Evolutionary conservation across 2,888 invertebrate genomes (phyloP).

Genomic region (Eilema depressum): DNA sequence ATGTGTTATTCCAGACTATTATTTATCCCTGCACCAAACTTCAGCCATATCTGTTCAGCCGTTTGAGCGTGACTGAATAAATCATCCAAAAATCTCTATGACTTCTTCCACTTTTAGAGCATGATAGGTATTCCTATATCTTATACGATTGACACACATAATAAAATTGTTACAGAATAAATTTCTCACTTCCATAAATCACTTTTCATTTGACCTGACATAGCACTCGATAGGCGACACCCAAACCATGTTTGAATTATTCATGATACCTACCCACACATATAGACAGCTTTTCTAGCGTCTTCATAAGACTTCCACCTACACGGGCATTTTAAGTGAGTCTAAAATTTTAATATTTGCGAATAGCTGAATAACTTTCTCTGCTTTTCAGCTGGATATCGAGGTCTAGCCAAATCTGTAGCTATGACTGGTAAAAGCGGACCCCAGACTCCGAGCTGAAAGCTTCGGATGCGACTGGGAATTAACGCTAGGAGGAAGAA

Average conservation of each 20-base stretch:
- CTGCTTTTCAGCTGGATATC: too few relatives aligned
- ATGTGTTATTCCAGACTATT: too few relatives aligned
- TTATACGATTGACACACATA: background rate
- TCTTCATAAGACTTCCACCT: conserved; percentile 28
- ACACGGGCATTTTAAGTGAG: background rate
- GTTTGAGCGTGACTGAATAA: background rate
- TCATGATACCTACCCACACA: conserved; percentile 52
- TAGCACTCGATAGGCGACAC: conserved; percentile 63
- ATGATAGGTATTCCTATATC: background rate
- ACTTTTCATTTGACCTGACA: conserved; percentile 54
- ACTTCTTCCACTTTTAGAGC: too few relatives aligned
- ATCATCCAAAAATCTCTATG: background rate
- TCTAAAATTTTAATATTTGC: background rate
- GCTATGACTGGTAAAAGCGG: too few relatives aligned
- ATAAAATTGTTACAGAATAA: conserved; percentile 8
- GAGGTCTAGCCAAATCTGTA: too few relatives aligned
- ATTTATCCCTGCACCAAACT: too few relatives aligned
- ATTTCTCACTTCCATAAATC: conserved; percentile 52
- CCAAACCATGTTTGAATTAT: conserved; percentile 63
- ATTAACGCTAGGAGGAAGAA: too few relatives aligned
- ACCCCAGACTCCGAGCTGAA: too few relatives aligned
- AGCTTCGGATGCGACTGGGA: too few relatives aligned
- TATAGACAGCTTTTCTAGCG: conserved; percentile 41
- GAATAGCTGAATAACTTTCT: background rate
- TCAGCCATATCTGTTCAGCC: too few relatives aligned